Evolutionary conservation across 2,888 invertebrate genomes (phyloP).

Genomic region (Nipponacmea schrenckii): DNA sequence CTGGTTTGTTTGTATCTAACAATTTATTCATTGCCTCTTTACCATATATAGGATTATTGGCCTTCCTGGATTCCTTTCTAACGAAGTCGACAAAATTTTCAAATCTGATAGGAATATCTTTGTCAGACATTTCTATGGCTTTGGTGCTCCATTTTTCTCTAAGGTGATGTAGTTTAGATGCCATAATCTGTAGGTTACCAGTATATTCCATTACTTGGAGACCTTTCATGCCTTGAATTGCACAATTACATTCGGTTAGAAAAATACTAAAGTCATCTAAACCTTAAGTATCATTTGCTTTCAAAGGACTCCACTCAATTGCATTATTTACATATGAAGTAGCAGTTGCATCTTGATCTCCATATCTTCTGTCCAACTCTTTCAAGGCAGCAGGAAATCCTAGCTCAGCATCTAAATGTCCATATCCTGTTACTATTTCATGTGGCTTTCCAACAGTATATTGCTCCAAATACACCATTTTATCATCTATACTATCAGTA

Average conservation of each 20-base stretch:
- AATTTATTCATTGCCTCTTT: neutral
- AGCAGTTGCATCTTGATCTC: neutral
- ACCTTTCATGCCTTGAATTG: neutral
- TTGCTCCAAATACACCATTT: slow-evolving; percentile 26
- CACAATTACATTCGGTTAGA: neutral
- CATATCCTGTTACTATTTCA: slow-evolving; percentile 19
- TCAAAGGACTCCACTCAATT: neutral
- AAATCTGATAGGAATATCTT: slow-evolving; percentile 5
- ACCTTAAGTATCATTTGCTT: neutral
- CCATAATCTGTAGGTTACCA: neutral
- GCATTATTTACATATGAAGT: neutral
- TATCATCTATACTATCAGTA: slow-evolving; percentile 13
- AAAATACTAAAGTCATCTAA: neutral
- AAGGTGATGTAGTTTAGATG: neutral
- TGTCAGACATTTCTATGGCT: neutral
- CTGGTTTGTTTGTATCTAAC: neutral
- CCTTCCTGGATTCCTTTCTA: neutral
- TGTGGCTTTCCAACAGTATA: slow-evolving; percentile 22
- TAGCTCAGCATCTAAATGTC: slow-evolving; percentile 13
- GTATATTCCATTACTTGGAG: neutral
- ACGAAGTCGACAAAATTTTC: neutral
- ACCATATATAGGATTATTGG: neutral
- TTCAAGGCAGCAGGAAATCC: slow-evolving; percentile 18
- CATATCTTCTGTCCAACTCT: neutral
- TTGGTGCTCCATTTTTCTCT: neutral